phyloP scores from a whole-genome alignment of 2,113 vertebrate species.

The Barnardius zonarius region DNA sequence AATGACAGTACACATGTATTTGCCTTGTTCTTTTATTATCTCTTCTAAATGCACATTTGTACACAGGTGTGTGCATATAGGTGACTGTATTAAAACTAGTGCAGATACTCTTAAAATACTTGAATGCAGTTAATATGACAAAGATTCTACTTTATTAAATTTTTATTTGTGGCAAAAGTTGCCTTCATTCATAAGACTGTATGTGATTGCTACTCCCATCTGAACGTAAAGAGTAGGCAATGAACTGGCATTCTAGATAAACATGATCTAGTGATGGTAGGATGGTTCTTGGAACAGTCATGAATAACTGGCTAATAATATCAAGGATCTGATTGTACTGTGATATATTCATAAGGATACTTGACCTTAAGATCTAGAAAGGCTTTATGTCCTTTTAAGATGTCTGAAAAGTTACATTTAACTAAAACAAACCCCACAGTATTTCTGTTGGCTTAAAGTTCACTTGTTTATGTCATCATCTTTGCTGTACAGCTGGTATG shows the following conservation, averaged over 20 bases:
- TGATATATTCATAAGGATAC: not conserved
- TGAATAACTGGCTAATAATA: not conserved
- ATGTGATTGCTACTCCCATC: not conserved
- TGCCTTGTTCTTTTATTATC: not conserved
- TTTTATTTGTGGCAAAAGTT: not conserved
- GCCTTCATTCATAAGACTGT: not conserved
- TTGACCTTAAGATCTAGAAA: not conserved
- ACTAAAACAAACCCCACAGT: not conserved
- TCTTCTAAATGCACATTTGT: not conserved
- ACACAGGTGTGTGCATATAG: not conserved
- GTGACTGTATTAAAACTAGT: not conserved
- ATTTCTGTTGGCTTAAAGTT: not conserved
- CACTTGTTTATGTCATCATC: not conserved
- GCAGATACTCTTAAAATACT: not conserved
- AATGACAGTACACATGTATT: not conserved
- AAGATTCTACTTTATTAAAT: fast-evolving
- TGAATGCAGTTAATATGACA: not conserved
- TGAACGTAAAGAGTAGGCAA: not conserved
- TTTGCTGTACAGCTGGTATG: not conserved
- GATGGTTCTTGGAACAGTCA: not conserved
- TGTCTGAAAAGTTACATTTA: not conserved
- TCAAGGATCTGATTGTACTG: not conserved
- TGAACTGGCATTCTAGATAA: not conserved
- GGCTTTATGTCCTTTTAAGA: not conserved
- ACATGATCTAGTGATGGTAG: not conserved